Evolutionary conservation across 2,113 vertebrate genomes (phyloP).

Genomic region (Balaeniceps rex): DNA sequence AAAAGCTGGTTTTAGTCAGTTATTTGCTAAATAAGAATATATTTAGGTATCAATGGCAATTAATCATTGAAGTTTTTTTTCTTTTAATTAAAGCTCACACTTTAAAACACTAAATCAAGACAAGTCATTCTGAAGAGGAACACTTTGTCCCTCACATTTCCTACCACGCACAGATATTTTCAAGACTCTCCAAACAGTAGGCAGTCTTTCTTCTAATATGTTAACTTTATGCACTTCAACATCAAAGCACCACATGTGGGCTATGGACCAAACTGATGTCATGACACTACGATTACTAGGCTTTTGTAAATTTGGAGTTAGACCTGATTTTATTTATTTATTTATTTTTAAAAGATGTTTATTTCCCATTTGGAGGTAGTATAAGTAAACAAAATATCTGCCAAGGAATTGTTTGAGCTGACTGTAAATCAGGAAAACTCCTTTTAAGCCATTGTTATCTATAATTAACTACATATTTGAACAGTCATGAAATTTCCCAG

Average conservation of each 20-base stretch:
- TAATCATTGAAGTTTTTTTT: neutral
- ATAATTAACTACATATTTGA: neutral
- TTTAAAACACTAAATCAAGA: slow-evolving; percentile 31
- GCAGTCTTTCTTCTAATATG: neutral
- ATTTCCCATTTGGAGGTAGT: neutral
- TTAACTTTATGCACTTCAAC: neutral
- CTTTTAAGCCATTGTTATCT: neutral
- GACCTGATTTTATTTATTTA: neutral
- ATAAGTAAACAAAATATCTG: neutral
- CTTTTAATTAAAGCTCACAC: slow-evolving; percentile 38
- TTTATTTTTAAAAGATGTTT: neutral
- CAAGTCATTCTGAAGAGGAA: neutral
- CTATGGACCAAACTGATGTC: neutral
- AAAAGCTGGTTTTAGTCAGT: neutral
- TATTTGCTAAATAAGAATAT: slow-evolving; percentile 17
- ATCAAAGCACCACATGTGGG: neutral
- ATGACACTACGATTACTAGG: neutral
- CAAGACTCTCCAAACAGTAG: slow-evolving; percentile 8
- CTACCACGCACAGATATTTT: slow-evolving; percentile 6
- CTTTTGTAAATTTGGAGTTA: neutral
- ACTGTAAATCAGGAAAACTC: neutral
- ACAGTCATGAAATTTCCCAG: neutral
- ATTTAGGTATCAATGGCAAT: slow-evolving; percentile 24
- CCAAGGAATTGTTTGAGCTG: neutral
- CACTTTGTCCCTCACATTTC: slow-evolving; percentile 1